Evolutionary conservation across 2,113 vertebrate species (phyloP).

Genomic region (Halichoerus grypus): DNA sequence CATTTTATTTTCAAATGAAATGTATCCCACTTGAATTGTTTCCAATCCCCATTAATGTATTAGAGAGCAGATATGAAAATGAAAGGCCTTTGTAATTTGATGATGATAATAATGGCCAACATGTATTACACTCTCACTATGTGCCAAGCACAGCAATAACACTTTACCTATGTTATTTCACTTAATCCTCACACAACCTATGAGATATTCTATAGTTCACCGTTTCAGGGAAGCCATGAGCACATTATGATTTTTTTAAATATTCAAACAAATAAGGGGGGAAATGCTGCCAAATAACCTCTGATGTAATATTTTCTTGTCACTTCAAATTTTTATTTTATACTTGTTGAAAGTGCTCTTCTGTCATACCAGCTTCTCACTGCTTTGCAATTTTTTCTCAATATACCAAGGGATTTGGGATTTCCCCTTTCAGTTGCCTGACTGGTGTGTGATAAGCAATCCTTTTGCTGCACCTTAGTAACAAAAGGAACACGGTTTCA

Average conservation of each 20-base stretch:
- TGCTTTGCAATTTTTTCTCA: background rate
- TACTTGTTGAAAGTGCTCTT: constrained; percentile 33
- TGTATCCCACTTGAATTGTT: background rate
- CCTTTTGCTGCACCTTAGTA: background rate
- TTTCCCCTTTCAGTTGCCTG: background rate
- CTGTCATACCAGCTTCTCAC: background rate
- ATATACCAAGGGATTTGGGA: background rate
- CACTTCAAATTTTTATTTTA: constrained; percentile 37
- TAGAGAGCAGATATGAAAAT: constrained; percentile 5
- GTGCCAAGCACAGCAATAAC: background rate
- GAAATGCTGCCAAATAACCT: background rate
- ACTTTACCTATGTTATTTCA: background rate
- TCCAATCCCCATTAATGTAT: background rate
- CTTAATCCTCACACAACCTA: background rate
- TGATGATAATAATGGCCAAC: background rate
- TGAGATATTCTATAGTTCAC: background rate
- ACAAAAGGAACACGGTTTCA: constrained; percentile 52
- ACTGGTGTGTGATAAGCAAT: background rate
- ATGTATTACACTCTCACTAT: background rate
- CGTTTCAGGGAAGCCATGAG: background rate
- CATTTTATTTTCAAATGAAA: constrained; percentile 25
- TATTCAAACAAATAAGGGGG: background rate
- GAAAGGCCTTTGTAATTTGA: background rate
- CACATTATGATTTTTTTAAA: background rate
- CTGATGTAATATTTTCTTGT: background rate